Evolutionary conservation across 2,113 vertebrate species (phyloP).

Genomic region (Drymodes brunneopygia): DNA sequence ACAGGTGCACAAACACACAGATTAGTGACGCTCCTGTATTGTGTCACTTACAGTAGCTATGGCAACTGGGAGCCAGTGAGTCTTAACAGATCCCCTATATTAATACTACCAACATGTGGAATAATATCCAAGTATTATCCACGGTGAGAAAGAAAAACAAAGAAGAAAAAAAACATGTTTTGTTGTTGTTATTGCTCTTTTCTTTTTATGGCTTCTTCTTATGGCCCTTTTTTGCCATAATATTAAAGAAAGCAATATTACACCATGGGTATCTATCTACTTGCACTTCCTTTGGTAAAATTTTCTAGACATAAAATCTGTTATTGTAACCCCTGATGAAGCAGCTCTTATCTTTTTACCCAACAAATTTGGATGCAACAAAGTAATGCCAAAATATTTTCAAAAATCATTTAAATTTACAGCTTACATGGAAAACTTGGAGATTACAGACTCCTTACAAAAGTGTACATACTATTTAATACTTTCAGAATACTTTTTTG

Average conservation of each 20-base stretch:
- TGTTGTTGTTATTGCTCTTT: neutral
- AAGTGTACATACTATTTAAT: neutral
- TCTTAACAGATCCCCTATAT: neutral
- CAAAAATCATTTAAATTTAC: neutral
- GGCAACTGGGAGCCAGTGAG: neutral
- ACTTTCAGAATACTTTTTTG: neutral
- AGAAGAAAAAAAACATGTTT: neutral
- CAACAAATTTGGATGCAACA: neutral
- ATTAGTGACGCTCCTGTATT: neutral
- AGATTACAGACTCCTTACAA: neutral
- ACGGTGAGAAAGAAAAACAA: neutral
- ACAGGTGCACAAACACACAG: rapidly evolving
- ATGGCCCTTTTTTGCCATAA: neutral
- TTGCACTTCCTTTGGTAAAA: neutral
- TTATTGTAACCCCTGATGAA: neutral
- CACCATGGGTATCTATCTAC: neutral
- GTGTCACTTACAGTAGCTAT: neutral
- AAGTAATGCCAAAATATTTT: neutral
- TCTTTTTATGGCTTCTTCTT: too few species aligned
- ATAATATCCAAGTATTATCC: neutral
- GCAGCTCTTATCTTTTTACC: neutral
- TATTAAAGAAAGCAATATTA: neutral
- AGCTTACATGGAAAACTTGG: neutral
- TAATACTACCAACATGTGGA: neutral
- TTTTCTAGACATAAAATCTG: neutral